Evolutionary conservation across 2,888 invertebrate genomes (phyloP), one percentile per base, ranked within the genome.

Genomic region (Coleophora flavipennella): DNA sequence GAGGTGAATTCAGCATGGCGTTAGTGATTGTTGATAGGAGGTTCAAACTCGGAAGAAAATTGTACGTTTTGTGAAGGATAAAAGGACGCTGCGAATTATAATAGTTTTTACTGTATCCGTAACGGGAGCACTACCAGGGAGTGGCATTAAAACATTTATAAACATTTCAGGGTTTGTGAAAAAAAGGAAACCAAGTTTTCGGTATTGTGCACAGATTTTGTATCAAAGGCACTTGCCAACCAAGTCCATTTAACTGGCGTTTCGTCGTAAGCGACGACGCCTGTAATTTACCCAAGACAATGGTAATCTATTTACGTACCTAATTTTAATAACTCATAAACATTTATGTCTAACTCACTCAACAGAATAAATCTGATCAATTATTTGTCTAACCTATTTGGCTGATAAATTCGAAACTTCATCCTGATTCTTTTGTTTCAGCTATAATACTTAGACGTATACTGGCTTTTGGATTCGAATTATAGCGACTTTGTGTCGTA

Each of bases 401-500:
- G 44, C 43, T 46, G 51, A 53, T 51, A 58, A 64, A 58, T n/a
- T 62, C 62, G 20, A 67, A 84, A 84, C 83, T 83, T 81, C 65
- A 75, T 79, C 79, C 83, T 37, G 67, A 63, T 81, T 84, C 69
- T 83, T 79, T 79, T 81, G 78, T 81, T 80, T 70, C 75, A 80
- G 79, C 54, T 46, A 44, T 48, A 42, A 50, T 50, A 53, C 50
- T 49, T 58, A 58, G 51, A 50, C 48, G 36, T 42, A 48, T 51
- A 59, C 39, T 57, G 62, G 50, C 50, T 46, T 41, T 58, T 40
- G 45, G 45, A 55, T 54, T 55, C 53, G 45, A 50, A 59, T 59
- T 57, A 51, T 55, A 53, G 46, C 37, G 41, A 34, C 38, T 46
- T 50, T 45, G 46, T 47, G 55, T 50, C 48, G 53, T 53, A 59